Base-by-base conservation (phyloP, 2,888 invertebrate genomes). In the Pardosa pseudoannulata region DNA sequence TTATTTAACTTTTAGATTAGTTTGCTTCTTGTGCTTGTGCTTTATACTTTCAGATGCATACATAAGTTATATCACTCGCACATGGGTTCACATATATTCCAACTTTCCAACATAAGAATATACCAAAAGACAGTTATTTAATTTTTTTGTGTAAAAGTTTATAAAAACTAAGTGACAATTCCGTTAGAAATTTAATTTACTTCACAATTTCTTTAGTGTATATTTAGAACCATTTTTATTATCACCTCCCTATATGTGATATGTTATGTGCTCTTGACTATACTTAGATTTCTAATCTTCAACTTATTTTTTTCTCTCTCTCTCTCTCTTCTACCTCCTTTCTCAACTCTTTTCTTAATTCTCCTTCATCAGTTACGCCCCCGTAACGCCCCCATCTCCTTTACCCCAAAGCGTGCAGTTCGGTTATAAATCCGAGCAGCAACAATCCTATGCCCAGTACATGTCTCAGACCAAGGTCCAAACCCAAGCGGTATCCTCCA, bases 301-400 rank as follows among this genome's bases (percentile, higher is more conserved):
- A 46, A 11, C 6, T 56, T 56, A 2, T 56, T 19, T 67, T 65
- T 67, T 19, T 31, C 67, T 67, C 19, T 32, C 67, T 67, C 19
- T 19, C 32, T 32, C 28, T 29, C 29, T 29, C n/a, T 29, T 29
- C 29, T 6, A 27, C 13, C 16, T 41, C 23, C 19, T 23, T 31
- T 36, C 23, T 68, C 23, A 23, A 11, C n/a, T 36, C 68, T 36
- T 68, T 36, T 16, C 41, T 70, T 27, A 39, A 39, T 36, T 70
- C 11, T 28, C 41, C 41, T 70, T 41, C 3, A 13, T 23, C 32
- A 70, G 70, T 23, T 41, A 13, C 28, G 19, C 73, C 23, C 27
- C 78, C 13, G 83, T 85, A 68, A 72, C 72, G 27, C 78, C 83
- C 27, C 36, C 85, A 29, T 76, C 73, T 28, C 80, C 75, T 16